These are phyloP conservation scores for Emys orbicularis DNA, from an alignment of 2,797 vertebrate species.

Conservation along the genomic window DNA sequence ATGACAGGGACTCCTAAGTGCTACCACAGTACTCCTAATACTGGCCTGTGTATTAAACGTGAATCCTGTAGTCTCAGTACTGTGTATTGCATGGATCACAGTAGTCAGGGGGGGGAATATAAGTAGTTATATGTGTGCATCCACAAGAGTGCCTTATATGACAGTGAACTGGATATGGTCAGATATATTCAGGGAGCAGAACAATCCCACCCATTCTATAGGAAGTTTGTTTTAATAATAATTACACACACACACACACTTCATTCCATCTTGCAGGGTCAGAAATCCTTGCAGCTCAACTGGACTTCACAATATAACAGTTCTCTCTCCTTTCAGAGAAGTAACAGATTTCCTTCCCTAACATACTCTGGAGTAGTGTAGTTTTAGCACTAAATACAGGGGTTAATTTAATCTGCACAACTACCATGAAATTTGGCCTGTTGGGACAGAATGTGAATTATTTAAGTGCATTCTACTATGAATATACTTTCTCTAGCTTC, in stretches of 20 bases:
- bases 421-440: conserved; percentile 45
- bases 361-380: not conserved
- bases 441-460: not conserved
- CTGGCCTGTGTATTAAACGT: not conserved
- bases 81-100: not conserved
- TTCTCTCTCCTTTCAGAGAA: not conserved
- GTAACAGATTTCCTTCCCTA: not conserved
- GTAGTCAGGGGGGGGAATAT: not conserved
- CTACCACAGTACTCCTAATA: not conserved
- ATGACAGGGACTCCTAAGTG: not conserved
- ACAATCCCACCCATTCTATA: not conserved
- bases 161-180: not conserved
- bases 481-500: conserved; percentile 10
- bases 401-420: conserved; percentile 14
- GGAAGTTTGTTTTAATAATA: not conserved
- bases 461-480: not conserved
- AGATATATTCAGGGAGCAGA: not conserved
- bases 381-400: conserved; percentile 26
- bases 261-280: not conserved
- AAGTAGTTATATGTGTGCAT: rapidly evolving
- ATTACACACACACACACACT: not conserved
- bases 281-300: not conserved
- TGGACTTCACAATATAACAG: not conserved
- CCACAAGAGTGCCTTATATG: not conserved
- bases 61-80: not conserved